These are phyloP conservation scores for Eucidaris tribuloides DNA, from an alignment of 35 echinoderm and acorn worm genomes.

Conservation along the genomic window DNA sequence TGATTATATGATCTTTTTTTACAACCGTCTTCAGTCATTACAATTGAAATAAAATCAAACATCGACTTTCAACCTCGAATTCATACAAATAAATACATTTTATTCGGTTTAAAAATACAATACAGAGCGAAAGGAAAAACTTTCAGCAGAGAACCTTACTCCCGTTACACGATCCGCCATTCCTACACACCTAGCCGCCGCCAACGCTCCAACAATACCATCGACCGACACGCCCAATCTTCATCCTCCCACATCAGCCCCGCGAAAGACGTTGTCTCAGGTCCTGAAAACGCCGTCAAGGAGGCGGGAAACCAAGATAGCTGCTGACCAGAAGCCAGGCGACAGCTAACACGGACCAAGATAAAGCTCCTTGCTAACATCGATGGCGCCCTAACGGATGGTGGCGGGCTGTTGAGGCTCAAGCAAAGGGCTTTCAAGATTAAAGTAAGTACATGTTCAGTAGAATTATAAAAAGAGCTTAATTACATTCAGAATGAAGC, in stretches of 20 bases:
- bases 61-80: no score
- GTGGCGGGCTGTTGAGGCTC: slow-evolving; percentile 63
- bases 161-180: background rate
- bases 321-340: background rate
- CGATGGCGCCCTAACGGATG: slow-evolving; percentile 70
- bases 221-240: background rate
- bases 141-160: background rate
- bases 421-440: slow-evolving; percentile 30
- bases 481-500: no score
- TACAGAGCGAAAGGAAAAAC: slow-evolving; percentile 11
- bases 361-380: background rate
- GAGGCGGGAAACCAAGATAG: background rate
- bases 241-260: background rate
- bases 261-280: background rate
- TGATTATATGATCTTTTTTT: no score
- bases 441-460: no score
- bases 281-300: background rate
- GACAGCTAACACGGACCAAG: background rate
- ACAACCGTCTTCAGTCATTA: no score
- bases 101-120: no score
- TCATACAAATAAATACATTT: no score
- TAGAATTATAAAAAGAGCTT: no score
- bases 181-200: background rate
- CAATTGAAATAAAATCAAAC: no score
- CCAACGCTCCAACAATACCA: no score